phyloP scores from a whole-genome alignment of 2,888 invertebrate genomes.

The Tryphoninae sp. region DNA sequence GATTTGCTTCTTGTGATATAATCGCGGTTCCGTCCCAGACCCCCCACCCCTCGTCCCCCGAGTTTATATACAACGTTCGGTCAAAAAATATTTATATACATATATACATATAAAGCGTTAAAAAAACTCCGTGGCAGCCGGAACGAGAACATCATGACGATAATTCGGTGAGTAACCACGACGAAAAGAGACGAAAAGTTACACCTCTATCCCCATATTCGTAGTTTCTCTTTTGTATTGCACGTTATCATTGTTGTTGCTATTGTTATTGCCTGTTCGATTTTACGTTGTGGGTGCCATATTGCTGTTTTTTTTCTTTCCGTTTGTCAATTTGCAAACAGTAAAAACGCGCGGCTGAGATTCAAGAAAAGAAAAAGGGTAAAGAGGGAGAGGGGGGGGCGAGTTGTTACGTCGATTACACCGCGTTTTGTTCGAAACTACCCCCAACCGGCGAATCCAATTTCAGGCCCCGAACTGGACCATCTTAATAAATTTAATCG shows the following conservation, averaged over 20 bases:
- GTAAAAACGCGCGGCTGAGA: no score
- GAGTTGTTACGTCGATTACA: no score
- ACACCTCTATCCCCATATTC: neutral
- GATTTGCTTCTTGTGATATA: conserved; percentile 55
- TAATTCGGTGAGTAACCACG: conserved; percentile 61
- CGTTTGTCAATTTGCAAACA: neutral
- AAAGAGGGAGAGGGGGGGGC: no score
- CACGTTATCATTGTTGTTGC: conserved; percentile 15
- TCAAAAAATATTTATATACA: neutral
- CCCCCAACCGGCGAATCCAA: no score
- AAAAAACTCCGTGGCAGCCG: conserved; percentile 45
- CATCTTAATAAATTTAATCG: no score
- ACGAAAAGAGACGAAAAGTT: neutral
- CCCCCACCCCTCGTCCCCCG: neutral
- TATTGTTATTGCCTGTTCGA: conserved; percentile 12
- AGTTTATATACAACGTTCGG: conserved; percentile 19
- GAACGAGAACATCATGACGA: conserved; percentile 61
- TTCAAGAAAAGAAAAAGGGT: no score
- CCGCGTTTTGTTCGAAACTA: no score
- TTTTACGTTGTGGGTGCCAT: neutral
- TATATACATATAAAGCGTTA: conserved; percentile 22
- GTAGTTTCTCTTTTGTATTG: conserved; percentile 18
- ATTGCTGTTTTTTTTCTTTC: neutral
- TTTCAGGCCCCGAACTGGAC: no score
- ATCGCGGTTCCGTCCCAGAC: conserved; percentile 59